These are phyloP conservation scores for Drosophila austrosaltans DNA, from an alignment of 2,888 invertebrate genomes.

Conservation along the genomic window DNA sequence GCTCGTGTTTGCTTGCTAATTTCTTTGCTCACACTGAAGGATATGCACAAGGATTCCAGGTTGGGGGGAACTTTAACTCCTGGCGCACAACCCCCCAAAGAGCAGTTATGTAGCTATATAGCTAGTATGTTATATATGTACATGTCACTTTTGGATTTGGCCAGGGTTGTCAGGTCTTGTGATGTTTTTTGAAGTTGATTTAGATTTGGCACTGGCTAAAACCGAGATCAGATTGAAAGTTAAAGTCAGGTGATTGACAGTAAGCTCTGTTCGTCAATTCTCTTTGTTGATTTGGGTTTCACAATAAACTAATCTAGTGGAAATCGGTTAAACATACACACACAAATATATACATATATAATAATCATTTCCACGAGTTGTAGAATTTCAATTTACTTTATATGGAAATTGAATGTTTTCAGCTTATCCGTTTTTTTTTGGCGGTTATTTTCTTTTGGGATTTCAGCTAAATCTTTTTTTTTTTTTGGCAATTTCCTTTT, in stretches of 20 bases:
- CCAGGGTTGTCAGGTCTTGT: conserved; percentile 41
- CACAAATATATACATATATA: background rate
- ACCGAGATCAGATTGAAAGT: background rate
- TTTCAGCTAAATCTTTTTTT: conserved; percentile 31
- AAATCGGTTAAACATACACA: background rate
- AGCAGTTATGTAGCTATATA: background rate
- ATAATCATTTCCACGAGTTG: conserved; percentile 1
- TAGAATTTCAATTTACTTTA: conserved; percentile 10
- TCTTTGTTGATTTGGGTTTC: background rate
- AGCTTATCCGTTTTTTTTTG: conserved; percentile 14
- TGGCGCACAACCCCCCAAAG: background rate
- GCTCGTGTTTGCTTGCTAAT: conserved; percentile 75
- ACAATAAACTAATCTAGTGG: background rate
- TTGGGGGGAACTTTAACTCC: conserved; percentile 23
- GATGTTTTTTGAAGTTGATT: background rate
- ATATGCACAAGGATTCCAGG: conserved; percentile 35
- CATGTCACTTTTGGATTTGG: conserved; percentile 12
- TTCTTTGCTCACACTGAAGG: conserved; percentile 52
- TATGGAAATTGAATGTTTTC: background rate
- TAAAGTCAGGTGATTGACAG: background rate
- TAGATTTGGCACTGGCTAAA: background rate
- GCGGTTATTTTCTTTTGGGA: background rate
- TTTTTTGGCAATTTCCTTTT: conserved; percentile 29
- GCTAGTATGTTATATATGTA: conserved; percentile 1
- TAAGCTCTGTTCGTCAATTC: background rate